Evolutionary conservation across 2,113 vertebrate species (phyloP).

Genomic region (Lipotes vexillifer): DNA sequence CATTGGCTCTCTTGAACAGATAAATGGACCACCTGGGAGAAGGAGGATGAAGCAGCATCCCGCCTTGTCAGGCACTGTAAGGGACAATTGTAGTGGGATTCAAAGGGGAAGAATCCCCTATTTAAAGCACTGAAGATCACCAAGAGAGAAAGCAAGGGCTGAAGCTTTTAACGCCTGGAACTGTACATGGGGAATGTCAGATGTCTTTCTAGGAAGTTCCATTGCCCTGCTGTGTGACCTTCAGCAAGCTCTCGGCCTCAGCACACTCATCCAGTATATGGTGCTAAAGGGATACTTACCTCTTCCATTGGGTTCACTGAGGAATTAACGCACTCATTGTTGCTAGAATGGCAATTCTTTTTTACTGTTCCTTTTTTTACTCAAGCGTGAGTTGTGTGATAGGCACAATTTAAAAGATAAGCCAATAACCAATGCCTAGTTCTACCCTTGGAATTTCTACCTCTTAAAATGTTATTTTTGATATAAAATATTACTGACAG

Average conservation of each 20-base stretch:
- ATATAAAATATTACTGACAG: background rate
- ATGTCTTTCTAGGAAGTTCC: conserved; percentile 37
- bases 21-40: conserved; percentile 25
- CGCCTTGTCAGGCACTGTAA: background rate
- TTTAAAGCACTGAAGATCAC: conserved; percentile 50
- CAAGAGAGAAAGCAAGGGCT: conserved; percentile 67
- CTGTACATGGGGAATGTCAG: background rate
- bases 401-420: conserved; percentile 49
- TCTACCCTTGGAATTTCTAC: background rate
- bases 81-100: background rate
- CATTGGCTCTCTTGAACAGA: conserved; percentile 72
- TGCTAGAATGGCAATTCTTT: conserved; percentile 23
- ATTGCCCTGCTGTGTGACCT: conserved; percentile 51
- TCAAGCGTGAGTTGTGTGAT: background rate
- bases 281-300: conserved; percentile 64
- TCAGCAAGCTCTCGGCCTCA: background rate
- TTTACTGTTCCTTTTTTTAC: conserved; percentile 20
- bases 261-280: background rate
- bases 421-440: conserved; percentile 53
- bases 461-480: background rate
- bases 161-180: conserved; percentile 66
- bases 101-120: background rate
- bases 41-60: conserved; percentile 55
- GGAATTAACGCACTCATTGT: conserved; percentile 31
- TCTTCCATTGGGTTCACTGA: background rate